Percentiles rank a stretch among this genome's conserved stretches.
Conservation (phyloP, 2,797 vertebrate species). For the Kryptolebias ocellatus region DNA sequence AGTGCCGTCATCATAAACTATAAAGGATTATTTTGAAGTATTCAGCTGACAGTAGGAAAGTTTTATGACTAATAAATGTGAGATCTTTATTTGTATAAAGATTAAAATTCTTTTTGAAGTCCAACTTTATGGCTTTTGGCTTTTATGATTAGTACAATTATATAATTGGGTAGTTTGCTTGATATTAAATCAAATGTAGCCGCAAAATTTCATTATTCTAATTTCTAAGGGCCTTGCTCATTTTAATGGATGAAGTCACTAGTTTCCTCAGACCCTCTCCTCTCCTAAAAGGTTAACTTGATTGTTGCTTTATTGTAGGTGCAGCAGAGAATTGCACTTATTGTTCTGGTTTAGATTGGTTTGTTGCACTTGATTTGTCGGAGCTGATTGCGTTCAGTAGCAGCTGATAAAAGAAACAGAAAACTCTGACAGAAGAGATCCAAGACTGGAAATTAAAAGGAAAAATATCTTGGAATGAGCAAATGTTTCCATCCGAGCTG, state of each 20-base stretch:
- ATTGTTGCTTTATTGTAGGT: neutral
- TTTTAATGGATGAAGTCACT: neutral
- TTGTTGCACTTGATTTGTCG: constrained; percentile 9
- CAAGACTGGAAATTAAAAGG: constrained; percentile 12
- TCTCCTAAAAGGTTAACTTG: neutral
- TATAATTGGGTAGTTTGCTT: too few relatives aligned
- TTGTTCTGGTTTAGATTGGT: neutral
- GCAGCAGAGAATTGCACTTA: neutral
- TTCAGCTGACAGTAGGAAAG: too few relatives aligned
- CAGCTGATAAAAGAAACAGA: neutral
- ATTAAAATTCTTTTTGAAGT: too few relatives aligned
- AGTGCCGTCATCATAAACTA: too few relatives aligned
- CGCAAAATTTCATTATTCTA: neutral
- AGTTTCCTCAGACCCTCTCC: neutral
- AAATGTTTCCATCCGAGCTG: constrained; percentile 22
- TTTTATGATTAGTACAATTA: too few relatives aligned
- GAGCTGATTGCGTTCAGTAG: neutral
- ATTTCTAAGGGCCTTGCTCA: neutral
- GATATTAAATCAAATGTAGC: too few relatives aligned
- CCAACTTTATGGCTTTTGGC: too few relatives aligned
- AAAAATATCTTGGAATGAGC: neutral
- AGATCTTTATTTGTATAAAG: too few relatives aligned
- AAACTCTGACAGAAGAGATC: constrained; percentile 4
- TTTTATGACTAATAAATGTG: too few relatives aligned
- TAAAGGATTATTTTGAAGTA: too few relatives aligned